Base-by-base conservation (phyloP, 2,888 invertebrate genomes). In the Zygaena filipendulae region DNA sequence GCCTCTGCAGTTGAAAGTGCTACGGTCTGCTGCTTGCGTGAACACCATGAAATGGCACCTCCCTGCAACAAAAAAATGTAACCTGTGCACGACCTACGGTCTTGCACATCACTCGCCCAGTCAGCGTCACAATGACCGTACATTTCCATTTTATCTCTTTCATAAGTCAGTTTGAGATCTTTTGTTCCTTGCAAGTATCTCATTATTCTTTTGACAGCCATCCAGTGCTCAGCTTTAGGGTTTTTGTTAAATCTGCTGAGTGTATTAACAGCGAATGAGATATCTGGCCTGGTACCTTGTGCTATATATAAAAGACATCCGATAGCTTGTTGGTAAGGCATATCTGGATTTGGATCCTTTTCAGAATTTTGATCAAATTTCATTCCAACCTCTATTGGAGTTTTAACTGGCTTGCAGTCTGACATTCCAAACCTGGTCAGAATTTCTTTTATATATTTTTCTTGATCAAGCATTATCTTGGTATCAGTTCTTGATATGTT, bases 1-100 rank as follows among this genome's bases (percentile, higher is more conserved):
- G 46, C 43, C 16, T 45, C 44, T 3, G 46, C 38, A 1, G 43
- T 46, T 2, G 45, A 47, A 5, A 48, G 32, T 1, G 47, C 47
- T 1, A 49, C 40, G 4, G 45, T 45, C 27, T 42, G 44, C 16
- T 47, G 47, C 26, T 40, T 49, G 1, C 23, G 28, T 4, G 47
- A 45, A 0, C 30, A 3, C 47, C 45, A 49, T 1, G 38, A 38
- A 1, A 45, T 32, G 8, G 40, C 39, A 30, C 34, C 45, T 20
- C 34, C 16, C 29, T 45, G 40, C 9, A 40, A 39, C 24, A 41
- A 5, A 36, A 43, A 43, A 9, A 41, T 18, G 13, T 42, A 42
- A 10, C 43, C 45, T 2, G 43, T 44, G 35, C 39, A 42, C 13
- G 43, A 43, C 25, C 22, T 42, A 2, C 41, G 23, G 7, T 35